These are phyloP conservation scores for Excalfactoria chinensis DNA, from an alignment of 2,113 vertebrate genomes.

Conservation along the genomic window DNA sequence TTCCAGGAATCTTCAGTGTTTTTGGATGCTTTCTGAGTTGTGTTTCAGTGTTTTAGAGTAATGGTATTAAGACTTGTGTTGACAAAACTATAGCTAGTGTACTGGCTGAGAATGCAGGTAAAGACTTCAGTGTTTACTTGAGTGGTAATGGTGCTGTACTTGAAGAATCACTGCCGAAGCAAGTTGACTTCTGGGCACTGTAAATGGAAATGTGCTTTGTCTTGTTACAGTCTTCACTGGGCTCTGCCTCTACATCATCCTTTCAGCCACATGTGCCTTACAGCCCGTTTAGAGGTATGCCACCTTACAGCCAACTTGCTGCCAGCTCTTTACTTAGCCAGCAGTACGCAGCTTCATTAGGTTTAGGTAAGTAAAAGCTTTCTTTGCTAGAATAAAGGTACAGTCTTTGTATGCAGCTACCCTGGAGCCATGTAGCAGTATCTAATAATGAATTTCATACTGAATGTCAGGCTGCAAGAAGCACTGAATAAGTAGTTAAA, in stretches of 20 bases:
- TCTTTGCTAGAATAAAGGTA: constrained; percentile 29
- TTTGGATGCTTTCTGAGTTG: background rate
- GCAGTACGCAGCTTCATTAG: constrained; percentile 90
- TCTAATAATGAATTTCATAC: background rate
- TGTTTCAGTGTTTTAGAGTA: constrained; percentile 1
- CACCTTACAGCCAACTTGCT: constrained; percentile 89
- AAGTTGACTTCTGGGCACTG: constrained; percentile 9
- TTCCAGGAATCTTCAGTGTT: background rate
- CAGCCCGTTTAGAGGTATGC: constrained; percentile 89
- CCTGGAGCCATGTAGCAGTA: background rate
- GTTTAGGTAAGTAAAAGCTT: constrained; percentile 85
- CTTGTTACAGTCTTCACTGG: constrained; percentile 88
- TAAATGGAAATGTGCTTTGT: constrained; percentile 66
- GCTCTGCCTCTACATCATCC: constrained; percentile 82
- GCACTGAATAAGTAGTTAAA: background rate
- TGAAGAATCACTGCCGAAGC: constrained; percentile 29
- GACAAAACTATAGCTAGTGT: constrained; percentile 25
- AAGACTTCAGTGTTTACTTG: background rate
- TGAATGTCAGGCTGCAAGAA: background rate
- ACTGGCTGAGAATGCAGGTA: constrained; percentile 10
- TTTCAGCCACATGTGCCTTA: constrained; percentile 86
- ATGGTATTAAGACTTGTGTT: background rate
- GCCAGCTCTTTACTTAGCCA: constrained; percentile 90
- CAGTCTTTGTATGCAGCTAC: background rate
- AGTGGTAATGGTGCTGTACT: background rate